Conservation (phyloP, 2,888 invertebrate genomes). For the Drosophila paracracens region DNA sequence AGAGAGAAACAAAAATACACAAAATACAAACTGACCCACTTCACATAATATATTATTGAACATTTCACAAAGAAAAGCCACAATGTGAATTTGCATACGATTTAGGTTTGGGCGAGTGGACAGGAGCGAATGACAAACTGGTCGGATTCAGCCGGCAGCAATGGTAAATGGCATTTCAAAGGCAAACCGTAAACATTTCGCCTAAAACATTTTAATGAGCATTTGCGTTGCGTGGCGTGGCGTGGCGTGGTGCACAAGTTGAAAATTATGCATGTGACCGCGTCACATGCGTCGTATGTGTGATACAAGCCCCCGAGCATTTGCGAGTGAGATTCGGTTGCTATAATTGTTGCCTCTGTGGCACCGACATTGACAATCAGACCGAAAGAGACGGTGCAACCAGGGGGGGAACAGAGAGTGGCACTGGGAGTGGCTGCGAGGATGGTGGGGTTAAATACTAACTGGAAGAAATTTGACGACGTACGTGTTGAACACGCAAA, state of each 20-base stretch:
- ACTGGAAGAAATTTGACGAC: slow-evolving; percentile 39
- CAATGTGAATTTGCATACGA: background rate
- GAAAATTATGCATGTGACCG: slow-evolving; percentile 63
- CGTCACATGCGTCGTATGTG: slow-evolving; percentile 63
- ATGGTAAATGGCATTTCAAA: slow-evolving; percentile 65
- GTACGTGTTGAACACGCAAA: slow-evolving; percentile 56
- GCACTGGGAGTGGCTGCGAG: slow-evolving; percentile 1
- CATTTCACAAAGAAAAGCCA: background rate
- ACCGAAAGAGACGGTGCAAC: slow-evolving; percentile 9
- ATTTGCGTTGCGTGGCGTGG: slow-evolving; percentile 37
- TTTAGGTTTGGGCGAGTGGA: background rate
- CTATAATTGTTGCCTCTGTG: slow-evolving; percentile 31
- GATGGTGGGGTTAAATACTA: slow-evolving; percentile 20
- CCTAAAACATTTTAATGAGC: slow-evolving; percentile 74
- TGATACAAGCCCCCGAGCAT: slow-evolving; percentile 64
- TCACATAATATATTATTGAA: background rate
- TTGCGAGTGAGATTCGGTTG: slow-evolving; percentile 45
- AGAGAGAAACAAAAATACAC: background rate
- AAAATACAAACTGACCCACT: background rate
- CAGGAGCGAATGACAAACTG: slow-evolving; percentile 7
- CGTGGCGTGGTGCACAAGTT: background rate
- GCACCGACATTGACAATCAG: slow-evolving; percentile 38
- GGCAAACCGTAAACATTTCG: slow-evolving; percentile 64
- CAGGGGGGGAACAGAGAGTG: background rate
- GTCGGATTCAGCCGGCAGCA: slow-evolving; percentile 33